phyloP scores from a whole-genome alignment of 23 tunicate species.

The Pegea sp. region DNA sequence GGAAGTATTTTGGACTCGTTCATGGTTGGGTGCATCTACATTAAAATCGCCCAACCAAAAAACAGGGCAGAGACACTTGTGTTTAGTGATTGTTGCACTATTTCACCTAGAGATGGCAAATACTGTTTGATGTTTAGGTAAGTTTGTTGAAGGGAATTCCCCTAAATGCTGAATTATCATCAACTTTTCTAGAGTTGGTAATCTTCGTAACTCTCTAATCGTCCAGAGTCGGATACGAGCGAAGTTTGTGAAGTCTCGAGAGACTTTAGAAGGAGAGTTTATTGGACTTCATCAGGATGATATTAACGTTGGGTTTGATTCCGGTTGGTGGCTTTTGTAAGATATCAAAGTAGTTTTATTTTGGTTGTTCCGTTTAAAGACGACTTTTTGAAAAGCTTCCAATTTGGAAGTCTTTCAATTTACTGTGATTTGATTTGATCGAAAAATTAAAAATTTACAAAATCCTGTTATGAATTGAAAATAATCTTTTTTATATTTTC shows the following conservation, averaged over 20 bases:
- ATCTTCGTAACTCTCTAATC: conserved; percentile 78
- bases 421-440: too few species aligned
- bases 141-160: background rate
- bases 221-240: conserved; percentile 87
- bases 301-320: conserved; percentile 92
- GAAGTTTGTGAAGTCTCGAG: conserved; percentile 60
- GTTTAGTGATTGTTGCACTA: conserved; percentile 72
- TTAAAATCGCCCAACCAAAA: conserved; percentile 94
- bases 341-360: too few species aligned
- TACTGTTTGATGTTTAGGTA: conserved; percentile 81
- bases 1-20: conserved; percentile 96
- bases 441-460: too few species aligned
- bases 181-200: conserved; percentile 70
- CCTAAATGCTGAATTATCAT: too few species aligned
- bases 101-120: conserved; percentile 69
- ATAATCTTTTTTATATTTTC: too few species aligned
- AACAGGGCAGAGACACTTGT: conserved; percentile 86
- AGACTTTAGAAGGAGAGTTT: conserved; percentile 84
- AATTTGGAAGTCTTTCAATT: too few species aligned
- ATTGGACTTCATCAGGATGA: conserved; percentile 81
- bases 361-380: too few species aligned
- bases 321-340: too few species aligned
- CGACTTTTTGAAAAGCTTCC: too few species aligned
- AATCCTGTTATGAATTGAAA: too few species aligned
- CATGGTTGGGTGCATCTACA: conserved; percentile 91